Evolutionary conservation across 2,797 vertebrate genomes (phyloP).

Genomic region (Chrosomus eos): DNA sequence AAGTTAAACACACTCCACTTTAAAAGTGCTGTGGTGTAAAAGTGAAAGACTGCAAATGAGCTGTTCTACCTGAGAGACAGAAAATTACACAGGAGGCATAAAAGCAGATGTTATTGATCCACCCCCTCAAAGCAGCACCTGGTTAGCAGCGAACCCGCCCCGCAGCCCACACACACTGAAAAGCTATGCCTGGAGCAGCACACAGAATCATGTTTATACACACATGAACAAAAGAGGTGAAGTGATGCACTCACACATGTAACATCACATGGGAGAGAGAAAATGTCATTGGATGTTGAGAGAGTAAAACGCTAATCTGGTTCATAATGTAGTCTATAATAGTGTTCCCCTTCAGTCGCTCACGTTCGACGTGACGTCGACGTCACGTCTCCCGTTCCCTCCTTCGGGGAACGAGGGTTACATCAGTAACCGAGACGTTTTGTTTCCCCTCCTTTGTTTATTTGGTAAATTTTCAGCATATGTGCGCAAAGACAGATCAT

Average conservation of each 20-base stretch:
- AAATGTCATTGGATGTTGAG: conserved; percentile 1
- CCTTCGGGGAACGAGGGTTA: too few species aligned
- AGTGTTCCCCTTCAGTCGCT: too few species aligned
- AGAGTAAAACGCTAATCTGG: conserved; percentile 9
- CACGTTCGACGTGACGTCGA: too few species aligned
- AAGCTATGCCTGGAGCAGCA: conserved; percentile 17
- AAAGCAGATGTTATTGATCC: conserved; percentile 42
- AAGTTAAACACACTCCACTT: conserved; percentile 18
- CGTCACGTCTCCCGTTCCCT: too few species aligned
- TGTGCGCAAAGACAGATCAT: too few species aligned
- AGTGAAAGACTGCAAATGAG: conserved; percentile 25
- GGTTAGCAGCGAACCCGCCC: conserved; percentile 21
- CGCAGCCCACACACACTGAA: conserved; percentile 21
- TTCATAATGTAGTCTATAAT: conserved; percentile 1
- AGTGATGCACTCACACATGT: background rate
- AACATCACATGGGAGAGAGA: background rate
- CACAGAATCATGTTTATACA: conserved; percentile 10
- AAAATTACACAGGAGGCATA: conserved; percentile 40
- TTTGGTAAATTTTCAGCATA: background rate
- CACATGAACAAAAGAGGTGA: background rate
- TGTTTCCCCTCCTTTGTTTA: background rate
- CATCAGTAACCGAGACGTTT: too few species aligned
- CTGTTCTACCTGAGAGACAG: conserved; percentile 12
- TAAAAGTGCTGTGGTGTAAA: background rate
- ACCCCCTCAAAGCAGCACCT: conserved; percentile 41